A percentile compares a stretch with the other conserved stretches of the same genome.
phyloP scores from a whole-genome alignment of 1,140 invertebrate genomes.

The Zaprionus ornatus region DNA sequence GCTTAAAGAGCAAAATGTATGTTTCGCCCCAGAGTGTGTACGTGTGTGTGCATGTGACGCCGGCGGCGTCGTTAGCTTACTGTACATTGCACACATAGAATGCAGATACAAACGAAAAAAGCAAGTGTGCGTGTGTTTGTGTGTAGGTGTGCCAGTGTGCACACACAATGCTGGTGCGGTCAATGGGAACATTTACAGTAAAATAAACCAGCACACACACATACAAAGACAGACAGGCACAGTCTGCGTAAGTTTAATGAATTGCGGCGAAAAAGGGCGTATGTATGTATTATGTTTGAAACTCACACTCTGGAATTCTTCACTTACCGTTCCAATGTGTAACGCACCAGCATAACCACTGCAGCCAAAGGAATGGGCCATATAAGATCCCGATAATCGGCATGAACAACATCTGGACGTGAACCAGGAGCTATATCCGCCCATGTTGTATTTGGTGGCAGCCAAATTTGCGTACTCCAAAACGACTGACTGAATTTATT shows the following conservation, averaged over 20 bases:
- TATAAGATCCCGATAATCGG: slow-evolving; percentile 92
- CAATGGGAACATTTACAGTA: slow-evolving; percentile 50
- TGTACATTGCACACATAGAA: slow-evolving; percentile 55
- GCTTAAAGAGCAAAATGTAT: slow-evolving; percentile 33
- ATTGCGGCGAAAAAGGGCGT: slow-evolving; percentile 47
- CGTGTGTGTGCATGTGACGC: slow-evolving; percentile 4
- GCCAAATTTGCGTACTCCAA: slow-evolving; percentile 93
- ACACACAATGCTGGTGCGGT: slow-evolving; percentile 25
- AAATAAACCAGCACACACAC: slow-evolving; percentile 21
- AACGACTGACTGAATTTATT: slow-evolving; percentile 86
- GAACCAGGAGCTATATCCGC: slow-evolving; percentile 91
- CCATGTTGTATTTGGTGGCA: slow-evolving; percentile 96
- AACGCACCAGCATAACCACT: slow-evolving; percentile 89
- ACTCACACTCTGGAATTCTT: not conserved
- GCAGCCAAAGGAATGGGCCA: slow-evolving; percentile 93
- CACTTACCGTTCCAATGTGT: slow-evolving; percentile 91
- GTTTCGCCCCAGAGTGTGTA: not conserved
- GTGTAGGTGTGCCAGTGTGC: slow-evolving; percentile 43
- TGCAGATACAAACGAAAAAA: slow-evolving; percentile 37
- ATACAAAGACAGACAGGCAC: slow-evolving; percentile 5
- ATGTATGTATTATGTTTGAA: slow-evolving; percentile 2
- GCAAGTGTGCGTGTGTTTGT: slow-evolving; percentile 2
- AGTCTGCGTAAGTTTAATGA: slow-evolving; percentile 39
- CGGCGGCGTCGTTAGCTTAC: slow-evolving; percentile 46
- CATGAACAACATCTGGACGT: slow-evolving; percentile 90